Evolutionary conservation across 2,888 invertebrate genomes (phyloP).

Genomic region (Cremastinae sp.): DNA sequence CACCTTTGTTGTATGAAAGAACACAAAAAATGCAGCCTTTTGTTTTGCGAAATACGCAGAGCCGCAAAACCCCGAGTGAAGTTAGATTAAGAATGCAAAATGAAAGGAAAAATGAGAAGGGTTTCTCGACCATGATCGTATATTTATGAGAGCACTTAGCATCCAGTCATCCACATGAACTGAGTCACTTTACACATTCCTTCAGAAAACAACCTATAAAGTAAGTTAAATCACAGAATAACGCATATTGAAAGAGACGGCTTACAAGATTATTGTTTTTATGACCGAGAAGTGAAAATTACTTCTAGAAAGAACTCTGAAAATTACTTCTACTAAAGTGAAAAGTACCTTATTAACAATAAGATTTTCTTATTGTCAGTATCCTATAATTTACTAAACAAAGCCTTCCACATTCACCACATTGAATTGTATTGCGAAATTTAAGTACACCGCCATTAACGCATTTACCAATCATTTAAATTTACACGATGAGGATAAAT

Average conservation of each 20-base stretch:
- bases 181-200: slow-evolving; percentile 61
- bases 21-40: slow-evolving; percentile 28
- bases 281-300: no score
- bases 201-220: slow-evolving; percentile 27
- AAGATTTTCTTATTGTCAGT: no score
- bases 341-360: no score
- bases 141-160: slow-evolving; percentile 74
- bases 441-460: no score
- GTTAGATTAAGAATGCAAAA: slow-evolving; percentile 46
- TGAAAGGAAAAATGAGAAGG: slow-evolving; percentile 43
- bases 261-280: slow-evolving; percentile 56
- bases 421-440: no score
- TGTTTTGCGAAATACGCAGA: slow-evolving; percentile 33
- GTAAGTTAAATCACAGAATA: slow-evolving; percentile 45
- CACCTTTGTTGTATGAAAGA: slow-evolving; percentile 24
- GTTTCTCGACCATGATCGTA: slow-evolving; percentile 67
- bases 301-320: no score
- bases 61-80: slow-evolving; percentile 42
- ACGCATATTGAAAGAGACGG: slow-evolving; percentile 50
- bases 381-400: no score
- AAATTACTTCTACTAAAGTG: no score
- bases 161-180: slow-evolving; percentile 69
- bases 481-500: no score
- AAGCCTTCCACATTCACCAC: no score
- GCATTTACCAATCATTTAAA: no score